Conservation (phyloP, 1,140 invertebrate species). For the Camponotus vicinus region DNA sequence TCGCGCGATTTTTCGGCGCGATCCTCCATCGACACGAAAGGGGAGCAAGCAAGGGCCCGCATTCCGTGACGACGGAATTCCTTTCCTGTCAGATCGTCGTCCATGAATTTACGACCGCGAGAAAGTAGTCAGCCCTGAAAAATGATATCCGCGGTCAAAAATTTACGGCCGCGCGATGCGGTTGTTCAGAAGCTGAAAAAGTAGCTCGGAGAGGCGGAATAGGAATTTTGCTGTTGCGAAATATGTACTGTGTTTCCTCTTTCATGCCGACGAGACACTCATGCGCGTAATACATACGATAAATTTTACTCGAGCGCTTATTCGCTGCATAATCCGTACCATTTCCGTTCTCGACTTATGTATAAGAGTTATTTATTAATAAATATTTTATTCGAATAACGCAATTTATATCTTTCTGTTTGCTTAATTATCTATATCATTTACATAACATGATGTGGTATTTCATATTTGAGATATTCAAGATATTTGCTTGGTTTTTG, state of each 20-base stretch:
- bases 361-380: conserved; percentile 9
- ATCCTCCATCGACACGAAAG: conserved; percentile 39
- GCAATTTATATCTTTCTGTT: background rate
- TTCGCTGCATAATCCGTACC: conserved; percentile 18
- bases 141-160: conserved; percentile 62
- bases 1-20: conserved; percentile 21
- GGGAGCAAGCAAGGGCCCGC: conserved; percentile 15
- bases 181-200: conserved; percentile 60
- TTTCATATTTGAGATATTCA: background rate
- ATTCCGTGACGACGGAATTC: conserved; percentile 61
- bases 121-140: conserved; percentile 61
- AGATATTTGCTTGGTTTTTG: background rate
- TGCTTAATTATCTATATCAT: background rate
- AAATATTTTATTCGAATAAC: conserved; percentile 5
- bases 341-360: background rate
- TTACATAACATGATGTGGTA: background rate
- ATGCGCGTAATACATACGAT: conserved; percentile 53
- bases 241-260: conserved; percentile 58
- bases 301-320: conserved; percentile 38
- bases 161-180: conserved; percentile 59
- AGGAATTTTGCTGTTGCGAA: conserved; percentile 58
- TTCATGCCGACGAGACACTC: conserved; percentile 52
- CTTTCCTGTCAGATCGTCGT: conserved; percentile 61
- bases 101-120: conserved; percentile 51
- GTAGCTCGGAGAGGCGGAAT: conserved; percentile 55